Conservation (phyloP, 64 coral and sea anemone genomes). For the Cladopsammia gracilis region DNA sequence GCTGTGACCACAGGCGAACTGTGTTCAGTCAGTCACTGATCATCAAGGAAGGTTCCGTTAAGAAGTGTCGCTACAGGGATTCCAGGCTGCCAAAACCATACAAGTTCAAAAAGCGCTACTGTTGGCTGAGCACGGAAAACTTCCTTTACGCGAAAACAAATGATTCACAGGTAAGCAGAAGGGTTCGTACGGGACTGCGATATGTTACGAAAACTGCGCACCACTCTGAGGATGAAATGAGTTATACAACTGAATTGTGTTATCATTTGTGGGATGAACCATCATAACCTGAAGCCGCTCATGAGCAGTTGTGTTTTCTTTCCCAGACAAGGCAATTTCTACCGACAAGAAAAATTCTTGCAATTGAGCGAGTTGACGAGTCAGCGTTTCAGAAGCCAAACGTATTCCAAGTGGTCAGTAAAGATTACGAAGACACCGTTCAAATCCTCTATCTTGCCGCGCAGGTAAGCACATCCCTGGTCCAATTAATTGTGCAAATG, state of each 20-base stretch:
- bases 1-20: slow-evolving; percentile 64
- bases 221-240: no score
- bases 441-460: slow-evolving; percentile 82
- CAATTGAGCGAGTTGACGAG: slow-evolving; percentile 92
- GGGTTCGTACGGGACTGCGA: no score
- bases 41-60: slow-evolving; percentile 92
- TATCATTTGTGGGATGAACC: no score
- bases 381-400: slow-evolving; percentile 93
- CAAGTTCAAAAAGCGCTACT: slow-evolving; percentile 94
- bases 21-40: slow-evolving; percentile 81
- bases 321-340: slow-evolving; percentile 91
- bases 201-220: no score
- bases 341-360: slow-evolving; percentile 86
- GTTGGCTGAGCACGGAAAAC: slow-evolving; percentile 90
- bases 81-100: slow-evolving; percentile 67
- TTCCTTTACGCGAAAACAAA: slow-evolving; percentile 84
- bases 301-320: neutral
- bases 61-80: slow-evolving; percentile 75
- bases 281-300: no score
- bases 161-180: slow-evolving; percentile 76
- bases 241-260: neutral
- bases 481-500: neutral
- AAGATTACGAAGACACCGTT: slow-evolving; percentile 66
- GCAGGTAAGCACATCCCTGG: slow-evolving; percentile 61
- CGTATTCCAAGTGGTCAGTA: slow-evolving; percentile 94